A percentile compares a stretch with the other conserved stretches of the same genome.
These are phyloP conservation scores for Cylloceria caligata DNA, from an alignment of 2,888 invertebrate species.

Conservation along the genomic window DNA sequence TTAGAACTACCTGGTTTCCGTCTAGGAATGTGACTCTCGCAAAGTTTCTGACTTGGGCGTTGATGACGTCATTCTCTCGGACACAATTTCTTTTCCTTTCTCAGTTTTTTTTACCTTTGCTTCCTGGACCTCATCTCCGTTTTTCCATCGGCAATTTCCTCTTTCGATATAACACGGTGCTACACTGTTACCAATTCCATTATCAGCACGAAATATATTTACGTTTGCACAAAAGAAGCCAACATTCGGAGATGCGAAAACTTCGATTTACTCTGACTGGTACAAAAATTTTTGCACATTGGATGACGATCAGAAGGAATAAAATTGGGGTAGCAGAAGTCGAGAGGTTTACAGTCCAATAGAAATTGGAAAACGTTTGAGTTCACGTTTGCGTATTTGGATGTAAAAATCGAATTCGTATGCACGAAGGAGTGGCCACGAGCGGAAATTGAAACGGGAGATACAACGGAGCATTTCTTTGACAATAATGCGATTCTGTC, in stretches of 20 bases:
- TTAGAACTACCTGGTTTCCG: conserved; percentile 16
- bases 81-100: conserved; percentile 68
- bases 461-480: background rate
- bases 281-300: background rate
- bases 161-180: background rate
- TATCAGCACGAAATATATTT: no score
- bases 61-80: conserved; percentile 61
- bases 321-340: background rate
- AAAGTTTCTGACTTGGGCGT: conserved; percentile 33
- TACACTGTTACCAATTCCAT: background rate
- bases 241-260: background rate
- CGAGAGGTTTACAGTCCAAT: conserved; percentile 2
- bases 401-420: conserved; percentile 37
- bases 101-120: background rate
- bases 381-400: conserved; percentile 1
- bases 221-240: background rate
- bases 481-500: conserved; percentile 20
- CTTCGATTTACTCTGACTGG: background rate
- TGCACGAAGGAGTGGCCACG: conserved; percentile 17
- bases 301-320: background rate
- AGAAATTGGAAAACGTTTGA: conserved; percentile 32
- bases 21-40: conserved; percentile 10
- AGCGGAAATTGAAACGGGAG: conserved; percentile 42
- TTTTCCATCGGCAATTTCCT: conserved; percentile 24
- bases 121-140: conserved; percentile 20